Conservation (phyloP, 1,140 invertebrate species). For the Gryon sp. region DNA sequence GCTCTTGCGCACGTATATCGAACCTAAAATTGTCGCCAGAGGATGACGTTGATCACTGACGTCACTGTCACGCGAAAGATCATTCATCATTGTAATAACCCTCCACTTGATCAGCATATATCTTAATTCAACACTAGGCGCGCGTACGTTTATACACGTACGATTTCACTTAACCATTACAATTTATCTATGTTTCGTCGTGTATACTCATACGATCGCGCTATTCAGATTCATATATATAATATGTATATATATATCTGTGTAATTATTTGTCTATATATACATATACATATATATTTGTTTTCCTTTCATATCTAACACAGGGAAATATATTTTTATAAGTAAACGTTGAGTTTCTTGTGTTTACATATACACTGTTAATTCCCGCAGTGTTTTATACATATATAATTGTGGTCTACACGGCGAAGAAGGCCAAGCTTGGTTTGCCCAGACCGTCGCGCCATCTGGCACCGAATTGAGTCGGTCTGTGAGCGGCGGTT, state of each 20-base stretch:
- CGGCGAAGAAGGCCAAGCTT: conserved; percentile 56
- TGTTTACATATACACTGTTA: conserved; percentile 3
- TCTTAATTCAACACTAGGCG: conserved; percentile 5
- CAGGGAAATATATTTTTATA: conserved; percentile 1
- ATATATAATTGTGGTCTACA: conserved; percentile 36
- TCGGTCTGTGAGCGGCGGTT: conserved; percentile 32
- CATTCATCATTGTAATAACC: conserved; percentile 17
- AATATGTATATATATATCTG: conserved; percentile 18
- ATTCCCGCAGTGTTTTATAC: conserved; percentile 6
- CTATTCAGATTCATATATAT: conserved; percentile 5
- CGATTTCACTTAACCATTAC: conserved; percentile 32
- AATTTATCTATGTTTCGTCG: conserved; percentile 41
- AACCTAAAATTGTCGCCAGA: conserved; percentile 42
- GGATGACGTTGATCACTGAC: background rate
- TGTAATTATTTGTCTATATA: conserved; percentile 14
- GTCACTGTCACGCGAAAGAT: conserved; percentile 21
- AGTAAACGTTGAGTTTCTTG: too few relatives aligned
- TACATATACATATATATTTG: conserved; percentile 15
- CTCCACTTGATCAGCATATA: conserved; percentile 6
- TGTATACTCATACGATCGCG: conserved; percentile 11
- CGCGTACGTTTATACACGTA: conserved; percentile 33
- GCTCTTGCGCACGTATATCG: conserved; percentile 38
- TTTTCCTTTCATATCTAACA: conserved; percentile 1
- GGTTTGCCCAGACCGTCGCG: conserved; percentile 48
- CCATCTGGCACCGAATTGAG: background rate